These are phyloP conservation scores for Plagodis pulveraria DNA, from an alignment of 2,888 invertebrate genomes.

Conservation along the genomic window DNA sequence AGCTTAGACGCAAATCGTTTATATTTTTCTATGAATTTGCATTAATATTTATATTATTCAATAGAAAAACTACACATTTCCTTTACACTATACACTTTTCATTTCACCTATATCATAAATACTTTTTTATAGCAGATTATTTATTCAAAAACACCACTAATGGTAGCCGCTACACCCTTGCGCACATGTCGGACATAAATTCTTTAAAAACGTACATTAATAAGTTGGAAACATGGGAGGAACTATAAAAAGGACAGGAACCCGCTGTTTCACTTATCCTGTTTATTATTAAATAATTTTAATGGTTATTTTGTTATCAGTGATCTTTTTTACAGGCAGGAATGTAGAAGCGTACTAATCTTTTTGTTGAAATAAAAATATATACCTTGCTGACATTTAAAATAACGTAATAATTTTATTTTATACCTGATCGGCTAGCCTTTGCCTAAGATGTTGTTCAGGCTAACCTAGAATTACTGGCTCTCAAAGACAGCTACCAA, in stretches of 20 bases:
- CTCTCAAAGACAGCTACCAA: no score
- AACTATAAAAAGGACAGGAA: constrained; percentile 53
- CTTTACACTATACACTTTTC: no score
- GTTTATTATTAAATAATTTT: constrained; percentile 29
- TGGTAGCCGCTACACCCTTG: constrained; percentile 45
- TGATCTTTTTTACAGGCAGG: constrained; percentile 16
- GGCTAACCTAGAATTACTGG: no score
- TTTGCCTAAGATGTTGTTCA: no score
- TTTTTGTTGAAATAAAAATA: no score
- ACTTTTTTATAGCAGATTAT: constrained; percentile 15
- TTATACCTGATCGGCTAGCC: no score
- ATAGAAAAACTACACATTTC: neutral
- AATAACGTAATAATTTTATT: no score
- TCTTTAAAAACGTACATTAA: constrained; percentile 73
- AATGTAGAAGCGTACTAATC: constrained; percentile 7
- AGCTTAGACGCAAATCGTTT: no score
- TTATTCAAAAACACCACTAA: constrained; percentile 38
- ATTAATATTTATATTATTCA: neutral
- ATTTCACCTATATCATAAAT: no score
- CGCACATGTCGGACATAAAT: constrained; percentile 73
- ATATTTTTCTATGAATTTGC: no score
- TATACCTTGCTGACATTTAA: no score
- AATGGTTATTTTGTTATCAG: constrained; percentile 20
- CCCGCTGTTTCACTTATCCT: constrained; percentile 50
- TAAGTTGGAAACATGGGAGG: constrained; percentile 51